Evolutionary conservation across 64 coral and sea anemone genomes (phyloP).

Genomic region (Pocillopora damicornis): DNA sequence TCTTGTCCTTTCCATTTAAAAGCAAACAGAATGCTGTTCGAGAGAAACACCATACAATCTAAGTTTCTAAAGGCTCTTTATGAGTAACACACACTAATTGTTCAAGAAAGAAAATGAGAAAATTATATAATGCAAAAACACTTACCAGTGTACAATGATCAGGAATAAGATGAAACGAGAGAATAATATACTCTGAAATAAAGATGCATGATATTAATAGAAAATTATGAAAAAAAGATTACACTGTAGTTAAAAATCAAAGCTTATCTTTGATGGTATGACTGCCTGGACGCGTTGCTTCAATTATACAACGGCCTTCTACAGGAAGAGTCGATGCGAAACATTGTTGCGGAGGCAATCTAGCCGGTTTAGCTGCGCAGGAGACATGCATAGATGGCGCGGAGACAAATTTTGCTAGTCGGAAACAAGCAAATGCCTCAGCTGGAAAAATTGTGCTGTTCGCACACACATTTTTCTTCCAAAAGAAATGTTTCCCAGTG

Average conservation of each 20-base stretch:
- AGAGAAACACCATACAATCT: neutral
- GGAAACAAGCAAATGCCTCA: too few relatives aligned
- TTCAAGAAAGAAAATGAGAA: neutral
- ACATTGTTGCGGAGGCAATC: neutral
- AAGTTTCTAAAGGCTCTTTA: neutral
- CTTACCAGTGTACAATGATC: conserved; percentile 90
- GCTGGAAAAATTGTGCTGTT: neutral
- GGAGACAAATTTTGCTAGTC: too few relatives aligned
- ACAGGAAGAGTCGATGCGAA: neutral
- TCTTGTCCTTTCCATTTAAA: conserved; percentile 78
- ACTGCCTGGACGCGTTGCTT: too few relatives aligned
- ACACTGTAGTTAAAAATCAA: neutral
- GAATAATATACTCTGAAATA: conserved; percentile 60
- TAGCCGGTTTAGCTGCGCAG: too few relatives aligned
- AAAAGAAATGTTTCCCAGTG: too few relatives aligned
- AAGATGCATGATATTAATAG: neutral
- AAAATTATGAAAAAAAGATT: neutral
- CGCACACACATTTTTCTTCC: neutral
- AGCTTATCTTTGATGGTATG: neutral
- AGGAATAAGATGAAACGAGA: conserved; percentile 72
- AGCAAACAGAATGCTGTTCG: conserved; percentile 58
- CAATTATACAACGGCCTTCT: too few relatives aligned
- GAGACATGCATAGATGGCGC: too few relatives aligned
- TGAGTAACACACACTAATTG: neutral
- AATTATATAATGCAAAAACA: neutral